Percentiles rank a stretch among this genome's conserved stretches.
phyloP scores from a whole-genome alignment of 1,140 invertebrate species.

The Orussus abietinus region DNA sequence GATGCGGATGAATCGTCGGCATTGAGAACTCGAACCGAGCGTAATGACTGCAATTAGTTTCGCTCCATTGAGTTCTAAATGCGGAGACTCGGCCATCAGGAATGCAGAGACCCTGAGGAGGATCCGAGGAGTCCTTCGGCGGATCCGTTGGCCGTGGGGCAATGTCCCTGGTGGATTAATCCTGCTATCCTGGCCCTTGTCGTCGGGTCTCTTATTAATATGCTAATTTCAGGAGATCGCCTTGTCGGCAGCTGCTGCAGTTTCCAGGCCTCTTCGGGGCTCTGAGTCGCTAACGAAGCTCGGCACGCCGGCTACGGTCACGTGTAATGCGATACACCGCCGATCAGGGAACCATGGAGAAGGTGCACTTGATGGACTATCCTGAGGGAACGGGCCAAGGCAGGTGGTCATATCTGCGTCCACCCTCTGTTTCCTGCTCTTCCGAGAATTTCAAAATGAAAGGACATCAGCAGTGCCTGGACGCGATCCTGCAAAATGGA shows the following conservation, averaged over 20 bases:
- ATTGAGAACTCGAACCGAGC: not conserved
- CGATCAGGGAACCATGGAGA: conserved; percentile 39
- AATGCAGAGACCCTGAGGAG: conserved; percentile 41
- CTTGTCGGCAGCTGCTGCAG: conserved; percentile 3
- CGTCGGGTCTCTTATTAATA: conserved; percentile 54
- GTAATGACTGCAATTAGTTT: conserved; percentile 44
- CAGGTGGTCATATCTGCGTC: too few relatives aligned
- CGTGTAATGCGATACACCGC: conserved; percentile 50
- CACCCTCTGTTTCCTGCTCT: too few relatives aligned
- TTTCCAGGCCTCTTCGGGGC: not conserved
- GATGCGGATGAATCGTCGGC: too few relatives aligned
- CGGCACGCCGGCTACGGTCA: conserved; percentile 32
- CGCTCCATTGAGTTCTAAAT: conserved; percentile 55
- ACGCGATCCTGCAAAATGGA: too few relatives aligned
- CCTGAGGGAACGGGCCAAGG: conserved; percentile 15
- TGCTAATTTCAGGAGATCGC: conserved; percentile 45
- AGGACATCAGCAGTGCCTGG: too few relatives aligned
- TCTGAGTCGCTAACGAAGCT: conserved; percentile 18
- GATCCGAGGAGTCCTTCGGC: conserved; percentile 32
- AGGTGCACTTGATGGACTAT: conserved; percentile 8
- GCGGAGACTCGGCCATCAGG: conserved; percentile 50
- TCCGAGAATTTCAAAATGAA: too few relatives aligned
- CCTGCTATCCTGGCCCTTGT: conserved; percentile 52
- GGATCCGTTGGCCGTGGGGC: conserved; percentile 14
- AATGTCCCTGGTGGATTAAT: conserved; percentile 39